These are phyloP conservation scores for Ploceus nigricollis DNA, from an alignment of 2,113 vertebrate species.

Conservation along the genomic window DNA sequence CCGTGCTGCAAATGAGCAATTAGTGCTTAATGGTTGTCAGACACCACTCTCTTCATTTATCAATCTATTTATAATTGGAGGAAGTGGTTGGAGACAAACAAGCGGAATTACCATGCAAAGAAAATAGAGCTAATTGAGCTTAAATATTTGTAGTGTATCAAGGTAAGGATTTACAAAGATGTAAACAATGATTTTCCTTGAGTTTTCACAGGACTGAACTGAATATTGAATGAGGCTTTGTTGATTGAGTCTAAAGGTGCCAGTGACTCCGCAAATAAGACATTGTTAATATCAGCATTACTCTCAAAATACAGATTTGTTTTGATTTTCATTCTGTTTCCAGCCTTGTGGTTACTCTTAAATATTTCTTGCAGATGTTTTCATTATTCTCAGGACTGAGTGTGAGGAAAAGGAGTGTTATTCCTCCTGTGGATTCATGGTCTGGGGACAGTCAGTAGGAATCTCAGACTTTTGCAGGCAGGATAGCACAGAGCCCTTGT, in stretches of 20 bases:
- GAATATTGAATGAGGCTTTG: neutral
- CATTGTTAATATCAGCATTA: neutral
- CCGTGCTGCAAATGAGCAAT: neutral
- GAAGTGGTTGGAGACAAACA: neutral
- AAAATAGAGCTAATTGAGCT: constrained; percentile 28
- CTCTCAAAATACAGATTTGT: neutral
- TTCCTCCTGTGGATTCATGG: neutral
- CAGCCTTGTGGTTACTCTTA: neutral
- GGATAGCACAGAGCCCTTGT: neutral
- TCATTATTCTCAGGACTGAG: neutral
- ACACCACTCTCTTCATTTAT: constrained; percentile 15
- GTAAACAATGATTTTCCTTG: neutral
- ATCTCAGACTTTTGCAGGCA: neutral
- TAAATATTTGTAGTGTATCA: neutral
- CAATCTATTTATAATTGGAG: constrained; percentile 23
- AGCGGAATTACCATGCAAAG: neutral
- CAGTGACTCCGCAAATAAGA: neutral
- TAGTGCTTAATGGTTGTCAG: constrained; percentile 27
- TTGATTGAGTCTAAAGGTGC: neutral
- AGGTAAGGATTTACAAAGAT: neutral
- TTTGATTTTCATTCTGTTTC: neutral
- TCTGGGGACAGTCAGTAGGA: neutral
- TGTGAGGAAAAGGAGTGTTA: neutral
- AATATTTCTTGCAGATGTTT: neutral
- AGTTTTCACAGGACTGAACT: neutral